Percentiles rank a stretch among this genome's conserved stretches.
Conservation (phyloP, 2,113 vertebrate genomes). For the Saccopteryx bilineata region DNA sequence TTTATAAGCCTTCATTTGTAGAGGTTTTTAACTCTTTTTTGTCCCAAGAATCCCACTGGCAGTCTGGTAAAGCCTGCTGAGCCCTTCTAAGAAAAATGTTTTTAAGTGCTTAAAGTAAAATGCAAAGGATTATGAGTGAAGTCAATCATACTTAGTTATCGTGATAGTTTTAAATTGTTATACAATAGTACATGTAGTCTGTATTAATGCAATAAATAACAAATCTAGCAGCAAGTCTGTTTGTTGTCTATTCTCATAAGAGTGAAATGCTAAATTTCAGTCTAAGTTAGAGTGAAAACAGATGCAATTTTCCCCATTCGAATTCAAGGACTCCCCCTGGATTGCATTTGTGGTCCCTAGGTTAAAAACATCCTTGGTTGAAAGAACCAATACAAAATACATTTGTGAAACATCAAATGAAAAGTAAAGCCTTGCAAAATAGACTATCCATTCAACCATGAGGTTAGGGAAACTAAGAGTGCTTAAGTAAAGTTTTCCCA, state of each 20-base stretch:
- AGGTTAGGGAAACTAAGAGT: conserved; percentile 14
- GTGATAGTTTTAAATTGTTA: not conserved
- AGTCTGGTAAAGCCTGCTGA: not conserved
- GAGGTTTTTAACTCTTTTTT: not conserved
- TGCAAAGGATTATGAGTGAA: not conserved
- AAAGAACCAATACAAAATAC: conserved; percentile 34
- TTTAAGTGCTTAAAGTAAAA: conserved; percentile 37
- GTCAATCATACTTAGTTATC: not conserved
- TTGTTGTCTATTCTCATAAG: not conserved
- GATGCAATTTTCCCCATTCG: not conserved
- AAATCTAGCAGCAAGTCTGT: not conserved
- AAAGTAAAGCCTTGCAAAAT: conserved; percentile 56
- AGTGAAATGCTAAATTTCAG: conserved; percentile 20
- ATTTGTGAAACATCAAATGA: not conserved
- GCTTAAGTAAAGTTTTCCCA: not conserved
- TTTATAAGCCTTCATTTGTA: not conserved
- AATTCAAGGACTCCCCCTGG: not conserved
- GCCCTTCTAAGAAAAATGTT: not conserved
- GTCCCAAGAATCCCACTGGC: not conserved
- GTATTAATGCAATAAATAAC: not conserved
- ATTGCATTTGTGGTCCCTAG: conserved; percentile 24
- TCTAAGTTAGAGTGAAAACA: not conserved
- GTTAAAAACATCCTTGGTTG: not conserved
- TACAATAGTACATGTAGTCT: not conserved
- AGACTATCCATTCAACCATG: not conserved